Evolutionary conservation across 2,888 invertebrate species (phyloP).

Genomic region (Xylota sylvarum): DNA sequence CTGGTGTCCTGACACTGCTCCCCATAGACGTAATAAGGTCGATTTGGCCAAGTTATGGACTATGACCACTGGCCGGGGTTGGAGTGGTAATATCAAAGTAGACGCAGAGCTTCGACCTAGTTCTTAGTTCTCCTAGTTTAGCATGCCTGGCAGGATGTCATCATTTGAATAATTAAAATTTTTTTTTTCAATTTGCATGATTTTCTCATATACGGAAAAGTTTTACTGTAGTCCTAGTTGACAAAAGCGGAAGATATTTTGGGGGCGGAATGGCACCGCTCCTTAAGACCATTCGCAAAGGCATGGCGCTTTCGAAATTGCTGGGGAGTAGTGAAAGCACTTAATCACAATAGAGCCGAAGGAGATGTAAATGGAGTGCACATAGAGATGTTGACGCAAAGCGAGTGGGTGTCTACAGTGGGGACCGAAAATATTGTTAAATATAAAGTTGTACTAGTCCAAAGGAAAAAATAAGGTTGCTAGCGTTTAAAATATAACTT

Average conservation of each 20-base stretch:
- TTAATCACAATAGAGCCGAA: constrained; percentile 41
- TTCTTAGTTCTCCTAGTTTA: constrained; percentile 14
- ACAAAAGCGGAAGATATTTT: neutral
- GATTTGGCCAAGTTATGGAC: constrained; percentile 34
- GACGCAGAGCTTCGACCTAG: constrained; percentile 25
- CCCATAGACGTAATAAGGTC: constrained; percentile 34
- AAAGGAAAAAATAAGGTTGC: too few species aligned
- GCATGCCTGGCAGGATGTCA: constrained; percentile 24
- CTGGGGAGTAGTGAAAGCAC: constrained; percentile 26
- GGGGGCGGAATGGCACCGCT: neutral
- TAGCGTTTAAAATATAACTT: too few species aligned
- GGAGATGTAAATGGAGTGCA: constrained; percentile 27
- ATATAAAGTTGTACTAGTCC: too few species aligned
- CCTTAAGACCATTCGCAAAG: constrained; percentile 20
- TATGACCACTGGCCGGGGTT: neutral
- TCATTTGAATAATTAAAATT: constrained; percentile 50
- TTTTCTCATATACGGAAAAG: constrained; percentile 28
- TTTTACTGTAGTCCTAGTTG: constrained; percentile 9
- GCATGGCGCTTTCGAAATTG: constrained; percentile 4
- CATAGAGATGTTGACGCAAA: constrained; percentile 11
- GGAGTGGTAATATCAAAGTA: neutral
- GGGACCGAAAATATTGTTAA: neutral
- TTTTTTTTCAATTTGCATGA: constrained; percentile 45
- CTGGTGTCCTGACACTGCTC: neutral
- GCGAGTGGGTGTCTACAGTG: constrained; percentile 7